Evolutionary conservation across 2,888 invertebrate genomes (phyloP), one percentile per base, ranked within the genome.

Genomic region (Asteroscopus sphinx): DNA sequence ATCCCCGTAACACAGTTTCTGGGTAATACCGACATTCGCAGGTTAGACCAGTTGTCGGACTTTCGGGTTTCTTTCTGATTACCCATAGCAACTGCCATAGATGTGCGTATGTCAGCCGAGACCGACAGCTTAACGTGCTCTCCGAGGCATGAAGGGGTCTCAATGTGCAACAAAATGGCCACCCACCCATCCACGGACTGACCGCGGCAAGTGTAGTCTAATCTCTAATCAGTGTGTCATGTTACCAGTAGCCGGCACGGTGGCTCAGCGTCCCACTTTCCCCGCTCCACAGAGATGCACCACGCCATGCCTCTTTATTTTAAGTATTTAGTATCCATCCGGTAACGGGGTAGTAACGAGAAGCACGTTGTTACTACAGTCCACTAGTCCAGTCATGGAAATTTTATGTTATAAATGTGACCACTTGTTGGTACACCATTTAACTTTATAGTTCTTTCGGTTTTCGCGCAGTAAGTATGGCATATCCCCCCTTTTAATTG

Each of bases 241-340:
- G 15, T 11, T 7, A 13, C 9, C 36, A 17, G 35, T n/a, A 17
- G n/a, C 5, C 7, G 16, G 17, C 12, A 12, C 16, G 12, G 33
- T n/a, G 33, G 2, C 28, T 28, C 0, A n/a, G 21, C 16, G 40
- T 33, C 17, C 12, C 25, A 26, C 67, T 67, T 47, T 58, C 61
- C 58, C 40, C 65, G 44, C 6, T n/a, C 5, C 11, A 13, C 11
- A 46, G 16, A 37, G 37, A 16, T 58, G 37, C 41, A n/a, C n/a
- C n/a, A 58, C 16, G 25, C 30, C 44, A 37, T 30, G 30, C 45
- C 26, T 21, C 15, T 30, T 42, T 47, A 42, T 47, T 16, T 42
- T 37, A 32, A 57, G 40, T 40, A 12, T 26, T 12, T 42, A n/a
- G 41, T 37, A 17, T 32, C 26, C 40, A 11, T 3, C 6, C 2